Base-by-base conservation (phyloP, 2,113 vertebrate species). In the Percopsis transmontana region DNA sequence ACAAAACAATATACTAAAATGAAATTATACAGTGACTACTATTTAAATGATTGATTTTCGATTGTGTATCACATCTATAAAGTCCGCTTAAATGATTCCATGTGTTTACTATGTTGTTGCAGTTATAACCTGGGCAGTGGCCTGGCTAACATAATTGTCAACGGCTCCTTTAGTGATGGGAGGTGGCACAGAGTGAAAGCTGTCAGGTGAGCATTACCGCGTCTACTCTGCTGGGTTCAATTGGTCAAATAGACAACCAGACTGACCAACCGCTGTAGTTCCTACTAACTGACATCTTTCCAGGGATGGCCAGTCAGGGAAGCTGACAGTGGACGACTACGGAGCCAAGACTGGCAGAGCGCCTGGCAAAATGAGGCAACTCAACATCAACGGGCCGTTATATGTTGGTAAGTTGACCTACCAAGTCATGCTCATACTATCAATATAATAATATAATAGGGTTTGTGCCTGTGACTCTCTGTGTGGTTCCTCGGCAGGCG, bases 51-150 rank as follows among this genome's bases (percentile, higher is more conserved):
- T n/a, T n/a, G n/a, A n/a, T n/a, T n/a, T n/a, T n/a, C n/a, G n/a
- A n/a, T n/a, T n/a, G n/a, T n/a, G n/a, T n/a, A n/a, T n/a, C n/a
- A n/a, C n/a, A n/a, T n/a, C n/a, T n/a, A n/a, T n/a, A n/a, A 7
- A 41, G 2, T 20, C 39, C n/a, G 1, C 3, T 64, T 1, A 44
- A 41, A 23, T 23, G 6, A 0, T 39, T 55, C 0, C 12, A 5
- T 62, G 14, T 65, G n/a, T 71, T 77, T 58, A 3, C 44, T 41
- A 19, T 80, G 21, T 2, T 62, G 44, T 54, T 66, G 0, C 58
- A 99, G 97, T 82, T 99, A 96, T 72, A 97, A 98, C 80, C 87
- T 99, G 80, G 97, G 97, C 79, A 99, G 96, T 0, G 96, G 97
- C 0, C 60, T 89, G 3, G 90, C 87, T 14, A 89, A 89, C 62